These are phyloP conservation scores for Acropternis orthonyx DNA, from an alignment of 2,797 vertebrate species.

Conservation along the genomic window DNA sequence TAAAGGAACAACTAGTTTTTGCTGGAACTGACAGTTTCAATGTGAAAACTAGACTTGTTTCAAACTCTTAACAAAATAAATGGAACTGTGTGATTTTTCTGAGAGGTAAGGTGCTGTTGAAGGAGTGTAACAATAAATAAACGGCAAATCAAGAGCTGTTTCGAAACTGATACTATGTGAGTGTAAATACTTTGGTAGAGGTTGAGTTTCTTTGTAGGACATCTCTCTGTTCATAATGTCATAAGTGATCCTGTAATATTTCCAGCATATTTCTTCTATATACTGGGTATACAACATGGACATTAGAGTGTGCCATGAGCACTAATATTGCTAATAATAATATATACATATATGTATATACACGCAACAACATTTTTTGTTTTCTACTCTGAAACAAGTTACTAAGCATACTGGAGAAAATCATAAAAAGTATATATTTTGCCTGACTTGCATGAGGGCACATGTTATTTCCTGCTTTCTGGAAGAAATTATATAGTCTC, in stretches of 20 bases:
- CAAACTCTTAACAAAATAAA: not conserved
- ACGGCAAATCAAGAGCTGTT: not conserved
- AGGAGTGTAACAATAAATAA: not conserved
- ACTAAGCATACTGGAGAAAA: not conserved
- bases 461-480: not conserved
- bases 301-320: not conserved
- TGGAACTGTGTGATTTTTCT: not conserved
- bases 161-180: not conserved
- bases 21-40: not conserved
- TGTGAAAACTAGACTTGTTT: not conserved
- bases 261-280: not conserved
- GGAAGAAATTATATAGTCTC: not conserved
- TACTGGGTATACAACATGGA: not conserved
- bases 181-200: fast-evolving
- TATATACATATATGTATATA: not conserved
- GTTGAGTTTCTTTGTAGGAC: not conserved
- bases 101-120: fast-evolving
- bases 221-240: not conserved
- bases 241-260: not conserved
- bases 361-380: not conserved
- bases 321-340: not conserved
- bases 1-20: not conserved
- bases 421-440: not conserved
- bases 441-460: not conserved
- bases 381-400: not conserved